Percentiles rank a stretch among this genome's conserved stretches.
These are phyloP conservation scores for Kradibia gibbosae DNA, from an alignment of 1,140 invertebrate genomes.

Conservation along the genomic window DNA sequence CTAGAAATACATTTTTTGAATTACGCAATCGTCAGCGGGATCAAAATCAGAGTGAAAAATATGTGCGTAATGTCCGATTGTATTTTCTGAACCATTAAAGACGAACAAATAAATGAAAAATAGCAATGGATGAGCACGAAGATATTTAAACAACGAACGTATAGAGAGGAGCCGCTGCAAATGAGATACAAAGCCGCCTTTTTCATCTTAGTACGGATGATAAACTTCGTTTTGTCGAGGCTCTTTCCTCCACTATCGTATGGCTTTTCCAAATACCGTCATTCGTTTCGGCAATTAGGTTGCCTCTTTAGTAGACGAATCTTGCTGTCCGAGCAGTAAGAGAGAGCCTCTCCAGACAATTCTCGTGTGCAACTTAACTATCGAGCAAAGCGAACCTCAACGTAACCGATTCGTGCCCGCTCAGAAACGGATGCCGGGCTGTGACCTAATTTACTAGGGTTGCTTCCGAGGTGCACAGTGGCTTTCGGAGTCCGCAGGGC, in stretches of 20 bases:
- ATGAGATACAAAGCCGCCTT: not conserved
- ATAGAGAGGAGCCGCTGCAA: not conserved
- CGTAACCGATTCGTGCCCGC: constrained; percentile 8
- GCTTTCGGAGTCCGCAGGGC: not conserved
- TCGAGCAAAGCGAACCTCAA: constrained; percentile 1
- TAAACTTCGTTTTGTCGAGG: not conserved
- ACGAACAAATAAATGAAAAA: not conserved
- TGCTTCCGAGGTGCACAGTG: no score
- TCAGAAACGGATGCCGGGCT: not conserved
- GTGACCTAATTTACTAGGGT: constrained; percentile 38
- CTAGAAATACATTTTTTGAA: no score
- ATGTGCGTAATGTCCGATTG: no score
- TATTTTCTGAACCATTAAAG: not conserved
- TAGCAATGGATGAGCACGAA: not conserved
- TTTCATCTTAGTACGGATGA: not conserved
- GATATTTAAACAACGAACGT: not conserved
- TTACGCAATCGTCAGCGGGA: no score
- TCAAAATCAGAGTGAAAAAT: no score
- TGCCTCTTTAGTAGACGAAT: not conserved
- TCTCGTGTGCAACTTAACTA: not conserved
- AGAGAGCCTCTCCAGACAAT: not conserved
- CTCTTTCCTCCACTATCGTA: not conserved
- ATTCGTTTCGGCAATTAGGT: constrained; percentile 1
- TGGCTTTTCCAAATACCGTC: not conserved
- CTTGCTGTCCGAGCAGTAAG: no score